A percentile compares a stretch with the other conserved stretches of the same genome.
These are phyloP conservation scores for Holothuria scabra DNA, from an alignment of 53 echinoderm and acorn worm genomes.

Conservation along the genomic window DNA sequence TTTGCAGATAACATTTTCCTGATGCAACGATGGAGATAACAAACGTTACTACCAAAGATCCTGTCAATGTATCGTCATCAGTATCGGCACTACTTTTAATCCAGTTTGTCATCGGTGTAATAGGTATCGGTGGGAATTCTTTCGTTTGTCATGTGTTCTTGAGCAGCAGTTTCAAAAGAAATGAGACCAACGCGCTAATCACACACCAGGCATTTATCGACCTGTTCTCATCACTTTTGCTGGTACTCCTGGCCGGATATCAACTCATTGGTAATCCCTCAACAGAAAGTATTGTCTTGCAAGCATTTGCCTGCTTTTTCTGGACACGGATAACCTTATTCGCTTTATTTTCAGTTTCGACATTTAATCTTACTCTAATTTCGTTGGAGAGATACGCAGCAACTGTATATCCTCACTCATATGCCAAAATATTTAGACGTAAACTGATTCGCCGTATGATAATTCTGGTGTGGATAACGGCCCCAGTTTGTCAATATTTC, in stretches of 20 bases:
- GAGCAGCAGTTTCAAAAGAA: conserved; percentile 50
- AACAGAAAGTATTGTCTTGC: conserved; percentile 20
- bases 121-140: conserved; percentile 64
- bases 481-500: conserved; percentile 40
- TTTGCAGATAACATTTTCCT: too few relatives aligned
- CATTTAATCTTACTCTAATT: conserved; percentile 76
- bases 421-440: conserved; percentile 61
- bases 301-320: conserved; percentile 11
- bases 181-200: conserved; percentile 74
- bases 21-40: too few relatives aligned
- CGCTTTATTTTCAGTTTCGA: conserved; percentile 69
- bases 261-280: conserved; percentile 36
- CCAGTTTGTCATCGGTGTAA: conserved; percentile 34
- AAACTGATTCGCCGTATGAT: conserved; percentile 12
- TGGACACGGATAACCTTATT: conserved; percentile 54
- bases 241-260: conserved; percentile 58
- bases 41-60: too few relatives aligned
- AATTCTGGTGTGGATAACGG: conserved; percentile 15
- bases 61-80: not conserved
- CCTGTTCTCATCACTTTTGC: conserved; percentile 57
- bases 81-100: not conserved
- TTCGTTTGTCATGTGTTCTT: conserved; percentile 61
- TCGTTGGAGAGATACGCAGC: conserved; percentile 79
- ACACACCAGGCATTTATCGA: conserved; percentile 79
- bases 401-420: conserved; percentile 71